Evolutionary conservation across 2,888 invertebrate genomes (phyloP).

Genomic region (Cepaea hortensis): DNA sequence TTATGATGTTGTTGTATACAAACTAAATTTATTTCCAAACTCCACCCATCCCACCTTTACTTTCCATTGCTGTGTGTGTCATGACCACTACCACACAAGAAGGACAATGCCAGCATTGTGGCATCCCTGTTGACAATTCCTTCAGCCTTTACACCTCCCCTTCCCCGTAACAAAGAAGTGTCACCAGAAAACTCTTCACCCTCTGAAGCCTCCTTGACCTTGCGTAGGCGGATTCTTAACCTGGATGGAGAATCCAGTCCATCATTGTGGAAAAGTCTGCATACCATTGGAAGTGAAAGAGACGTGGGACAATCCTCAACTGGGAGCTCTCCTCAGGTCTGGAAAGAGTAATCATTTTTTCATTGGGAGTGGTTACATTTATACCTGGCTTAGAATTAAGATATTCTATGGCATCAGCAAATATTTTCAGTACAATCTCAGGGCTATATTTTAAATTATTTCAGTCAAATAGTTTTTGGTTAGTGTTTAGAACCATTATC

Average conservation of each 20-base stretch:
- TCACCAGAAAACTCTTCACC: conserved; percentile 55
- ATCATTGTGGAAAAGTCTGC: conserved; percentile 50
- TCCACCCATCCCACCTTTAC: background rate
- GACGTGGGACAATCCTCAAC: background rate
- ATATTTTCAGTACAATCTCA: too few species aligned
- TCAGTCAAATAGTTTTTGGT: too few species aligned
- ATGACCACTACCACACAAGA: background rate
- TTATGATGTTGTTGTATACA: too few species aligned
- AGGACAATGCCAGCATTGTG: conserved; percentile 21
- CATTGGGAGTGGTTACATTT: too few species aligned
- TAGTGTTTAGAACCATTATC: too few species aligned
- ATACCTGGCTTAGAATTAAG: too few species aligned
- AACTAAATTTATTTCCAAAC: background rate
- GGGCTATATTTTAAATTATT: too few species aligned
- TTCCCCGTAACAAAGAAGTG: conserved; percentile 58
- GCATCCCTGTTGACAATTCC: conserved; percentile 45
- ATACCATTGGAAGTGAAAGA: conserved; percentile 4
- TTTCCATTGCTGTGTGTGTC: background rate
- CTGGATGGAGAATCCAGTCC: conserved; percentile 49
- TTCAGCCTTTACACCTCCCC: conserved; percentile 66
- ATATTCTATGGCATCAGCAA: too few species aligned
- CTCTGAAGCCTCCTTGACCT: conserved; percentile 46
- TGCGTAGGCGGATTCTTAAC: conserved; percentile 53
- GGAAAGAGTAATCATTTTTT: background rate
- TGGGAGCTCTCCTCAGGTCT: conserved; percentile 37